Percentiles rank a stretch among this genome's conserved stretches.
Evolutionary conservation across 2,113 vertebrate genomes (phyloP).

Genomic region (Ciconia maguari): DNA sequence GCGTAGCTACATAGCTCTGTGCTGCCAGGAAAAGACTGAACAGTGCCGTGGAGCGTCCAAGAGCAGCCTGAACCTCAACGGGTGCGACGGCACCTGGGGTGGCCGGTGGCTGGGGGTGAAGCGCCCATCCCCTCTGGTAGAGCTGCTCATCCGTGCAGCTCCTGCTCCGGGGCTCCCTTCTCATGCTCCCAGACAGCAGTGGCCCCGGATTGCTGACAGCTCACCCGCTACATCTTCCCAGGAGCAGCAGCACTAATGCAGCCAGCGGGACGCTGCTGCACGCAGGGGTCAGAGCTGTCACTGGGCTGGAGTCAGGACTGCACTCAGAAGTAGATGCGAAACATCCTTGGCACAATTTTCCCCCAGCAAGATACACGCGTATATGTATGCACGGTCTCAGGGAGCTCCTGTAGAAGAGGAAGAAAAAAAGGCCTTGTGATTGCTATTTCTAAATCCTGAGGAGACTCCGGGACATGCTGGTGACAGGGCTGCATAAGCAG

Average conservation of each 20-base stretch:
- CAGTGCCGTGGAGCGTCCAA: accelerated
- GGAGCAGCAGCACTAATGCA: neutral
- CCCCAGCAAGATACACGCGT: accelerated
- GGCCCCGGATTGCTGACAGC: no score
- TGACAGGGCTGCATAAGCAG: neutral
- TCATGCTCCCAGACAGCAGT: neutral
- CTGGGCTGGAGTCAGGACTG: neutral
- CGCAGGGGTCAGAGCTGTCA: neutral
- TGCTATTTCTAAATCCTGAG: neutral
- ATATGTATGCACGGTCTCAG: neutral
- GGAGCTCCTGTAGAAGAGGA: neutral
- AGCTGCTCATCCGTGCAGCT: accelerated
- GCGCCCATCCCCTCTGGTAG: neutral
- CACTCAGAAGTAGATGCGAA: neutral
- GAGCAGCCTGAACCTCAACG: neutral
- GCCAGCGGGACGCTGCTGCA: accelerated
- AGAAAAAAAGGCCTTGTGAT: neutral
- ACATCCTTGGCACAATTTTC: accelerated
- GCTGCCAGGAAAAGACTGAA: neutral
- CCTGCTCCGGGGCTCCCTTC: neutral
- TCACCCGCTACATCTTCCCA: neutral
- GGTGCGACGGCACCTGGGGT: accelerated
- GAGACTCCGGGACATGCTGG: neutral
- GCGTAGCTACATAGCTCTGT: accelerated
- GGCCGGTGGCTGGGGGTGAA: neutral